Conservation (phyloP, 2,888 invertebrate species). For the Tiliacea citrago region DNA sequence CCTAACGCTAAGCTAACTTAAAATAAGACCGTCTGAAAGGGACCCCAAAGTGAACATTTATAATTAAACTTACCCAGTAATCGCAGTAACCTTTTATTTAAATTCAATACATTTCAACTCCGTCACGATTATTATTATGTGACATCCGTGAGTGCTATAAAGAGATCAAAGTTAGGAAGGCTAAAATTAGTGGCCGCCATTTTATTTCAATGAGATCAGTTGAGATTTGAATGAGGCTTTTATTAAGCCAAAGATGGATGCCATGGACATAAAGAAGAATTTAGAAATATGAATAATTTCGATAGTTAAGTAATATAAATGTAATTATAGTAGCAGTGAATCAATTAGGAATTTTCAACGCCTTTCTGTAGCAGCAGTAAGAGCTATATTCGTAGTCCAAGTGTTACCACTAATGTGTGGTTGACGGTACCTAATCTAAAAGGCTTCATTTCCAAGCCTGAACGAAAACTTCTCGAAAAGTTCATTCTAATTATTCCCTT, state of each 20-base stretch:
- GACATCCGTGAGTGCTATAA: constrained; percentile 19
- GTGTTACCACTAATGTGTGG: no score
- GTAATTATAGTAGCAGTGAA: background rate
- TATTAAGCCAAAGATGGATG: background rate
- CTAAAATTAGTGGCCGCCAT: constrained; percentile 26
- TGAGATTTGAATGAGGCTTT: constrained; percentile 10
- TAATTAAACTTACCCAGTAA: constrained; percentile 20
- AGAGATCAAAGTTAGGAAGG: constrained; percentile 36
- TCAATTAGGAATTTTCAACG: no score
- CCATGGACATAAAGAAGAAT: background rate
- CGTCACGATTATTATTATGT: constrained; percentile 28
- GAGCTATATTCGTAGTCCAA: background rate
- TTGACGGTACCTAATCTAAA: background rate
- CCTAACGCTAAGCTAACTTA: background rate
- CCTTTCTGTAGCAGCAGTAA: no score
- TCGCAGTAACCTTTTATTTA: constrained; percentile 26
- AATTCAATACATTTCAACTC: constrained; percentile 44
- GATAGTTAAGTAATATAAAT: background rate
- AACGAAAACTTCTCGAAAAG: background rate
- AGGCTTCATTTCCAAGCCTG: background rate
- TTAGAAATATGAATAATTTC: background rate
- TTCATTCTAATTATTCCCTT: constrained; percentile 18
- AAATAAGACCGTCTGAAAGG: background rate
- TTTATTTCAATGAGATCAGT: constrained; percentile 30
- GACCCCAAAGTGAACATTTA: background rate